These are phyloP conservation scores for Tautogolabrus adspersus DNA, from an alignment of 2,113 vertebrate species.

Conservation along the genomic window DNA sequence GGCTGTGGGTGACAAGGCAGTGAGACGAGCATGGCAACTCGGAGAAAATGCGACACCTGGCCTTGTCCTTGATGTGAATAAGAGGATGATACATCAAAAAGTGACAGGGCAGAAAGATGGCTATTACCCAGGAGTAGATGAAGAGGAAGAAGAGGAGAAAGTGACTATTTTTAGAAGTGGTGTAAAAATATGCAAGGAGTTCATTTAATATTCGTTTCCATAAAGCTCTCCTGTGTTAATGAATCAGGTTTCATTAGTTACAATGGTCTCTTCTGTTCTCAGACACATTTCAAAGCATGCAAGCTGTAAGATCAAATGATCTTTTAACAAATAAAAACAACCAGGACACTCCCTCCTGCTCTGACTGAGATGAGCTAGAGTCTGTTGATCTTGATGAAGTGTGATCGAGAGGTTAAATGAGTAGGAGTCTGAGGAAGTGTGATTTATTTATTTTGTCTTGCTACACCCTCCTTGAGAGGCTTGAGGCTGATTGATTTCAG, in stretches of 20 bases:
- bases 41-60: slow-evolving; percentile 77
- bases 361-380: slow-evolving; percentile 37
- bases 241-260: slow-evolving; percentile 43
- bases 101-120: slow-evolving; percentile 71
- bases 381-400: slow-evolving; percentile 58
- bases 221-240: slow-evolving; percentile 30
- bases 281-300: slow-evolving; percentile 12
- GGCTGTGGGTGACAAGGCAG: slow-evolving; percentile 63
- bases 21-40: slow-evolving; percentile 71
- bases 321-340: slow-evolving; percentile 33
- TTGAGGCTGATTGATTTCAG: slow-evolving; percentile 71
- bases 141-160: slow-evolving; percentile 53
- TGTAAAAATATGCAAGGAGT: slow-evolving; percentile 57
- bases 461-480: slow-evolving; percentile 35
- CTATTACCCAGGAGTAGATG: slow-evolving; percentile 68
- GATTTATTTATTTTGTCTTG: slow-evolving; percentile 40
- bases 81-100: slow-evolving; percentile 77
- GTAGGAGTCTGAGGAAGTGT: slow-evolving; percentile 6
- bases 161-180: slow-evolving; percentile 65
- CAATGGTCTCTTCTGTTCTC: slow-evolving; percentile 40
- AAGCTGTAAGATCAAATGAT: slow-evolving; percentile 17
- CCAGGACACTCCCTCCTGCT: neutral
- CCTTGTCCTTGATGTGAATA: slow-evolving; percentile 80
- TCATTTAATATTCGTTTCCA: slow-evolving; percentile 60
- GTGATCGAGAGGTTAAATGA: slow-evolving; percentile 53